Evolutionary conservation across 2,113 vertebrate genomes (phyloP).

Genomic region (Misgurnus mizolepis): DNA sequence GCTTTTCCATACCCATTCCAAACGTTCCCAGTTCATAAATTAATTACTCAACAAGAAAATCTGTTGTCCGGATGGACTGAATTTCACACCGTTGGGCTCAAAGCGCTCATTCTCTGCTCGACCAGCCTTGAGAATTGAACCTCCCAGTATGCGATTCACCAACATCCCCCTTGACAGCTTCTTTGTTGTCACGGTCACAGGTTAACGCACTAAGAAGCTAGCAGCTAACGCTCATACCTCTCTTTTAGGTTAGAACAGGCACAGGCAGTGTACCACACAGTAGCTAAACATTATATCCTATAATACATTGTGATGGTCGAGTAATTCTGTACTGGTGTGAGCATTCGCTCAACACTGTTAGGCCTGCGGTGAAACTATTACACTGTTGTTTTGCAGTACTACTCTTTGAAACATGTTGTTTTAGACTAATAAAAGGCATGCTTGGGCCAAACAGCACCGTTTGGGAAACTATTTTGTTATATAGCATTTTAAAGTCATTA

Average conservation of each 20-base stretch:
- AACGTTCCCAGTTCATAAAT: constrained; percentile 45
- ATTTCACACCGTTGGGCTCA: background rate
- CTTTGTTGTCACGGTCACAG: background rate
- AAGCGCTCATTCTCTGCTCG: constrained; percentile 15
- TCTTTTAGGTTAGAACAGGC: background rate
- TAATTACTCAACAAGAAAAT: constrained; percentile 47
- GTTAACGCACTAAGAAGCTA: background rate
- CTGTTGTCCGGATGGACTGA: constrained; percentile 24
- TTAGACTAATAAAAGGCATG: background rate
- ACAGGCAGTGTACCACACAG: background rate
- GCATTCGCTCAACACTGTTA: background rate
- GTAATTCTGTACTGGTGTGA: background rate
- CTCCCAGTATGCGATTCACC: background rate
- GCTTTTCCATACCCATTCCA: constrained; percentile 49
- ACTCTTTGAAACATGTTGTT: background rate
- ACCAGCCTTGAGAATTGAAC: background rate
- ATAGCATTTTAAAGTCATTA: too few species aligned
- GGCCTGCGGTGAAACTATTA: background rate
- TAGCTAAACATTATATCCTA: background rate
- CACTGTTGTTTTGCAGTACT: background rate
- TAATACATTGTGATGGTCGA: too few species aligned
- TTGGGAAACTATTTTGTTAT: too few species aligned
- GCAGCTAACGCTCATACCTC: background rate
- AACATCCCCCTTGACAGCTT: background rate
- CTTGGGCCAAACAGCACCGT: too few species aligned